Evolutionary conservation across 2,888 invertebrate genomes (phyloP).

Genomic region (Calameuta idolon): DNA sequence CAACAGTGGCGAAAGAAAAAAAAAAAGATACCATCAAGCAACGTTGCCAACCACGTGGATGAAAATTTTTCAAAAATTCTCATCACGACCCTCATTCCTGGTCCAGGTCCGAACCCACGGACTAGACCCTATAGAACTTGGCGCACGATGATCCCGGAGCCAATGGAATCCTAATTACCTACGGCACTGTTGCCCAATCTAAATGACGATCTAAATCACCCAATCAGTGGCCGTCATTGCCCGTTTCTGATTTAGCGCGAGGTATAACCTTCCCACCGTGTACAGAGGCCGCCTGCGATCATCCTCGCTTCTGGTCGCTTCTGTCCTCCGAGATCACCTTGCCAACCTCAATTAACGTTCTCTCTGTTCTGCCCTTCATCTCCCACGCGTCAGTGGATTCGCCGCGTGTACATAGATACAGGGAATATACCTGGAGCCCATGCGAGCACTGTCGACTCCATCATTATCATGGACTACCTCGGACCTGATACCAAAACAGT

Average conservation of each 20-base stretch:
- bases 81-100: background rate
- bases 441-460: background rate
- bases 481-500: background rate
- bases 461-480: background rate
- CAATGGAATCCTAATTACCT: constrained; percentile 38
- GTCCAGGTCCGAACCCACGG: background rate
- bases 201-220: constrained; percentile 30
- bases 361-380: background rate
- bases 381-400: background rate
- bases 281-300: background rate
- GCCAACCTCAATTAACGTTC: background rate
- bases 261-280: background rate
- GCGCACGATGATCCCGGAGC: constrained; percentile 12
- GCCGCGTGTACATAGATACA: background rate
- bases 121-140: background rate
- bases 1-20: background rate
- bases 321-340: background rate
- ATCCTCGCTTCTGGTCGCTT: background rate
- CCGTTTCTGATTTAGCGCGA: constrained; percentile 21
- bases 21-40: background rate
- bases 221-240: constrained; percentile 29
- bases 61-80: background rate
- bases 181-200: constrained; percentile 26
- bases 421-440: background rate
- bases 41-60: background rate